Base-by-base conservation (phyloP, 92 coral and sea anemone genomes). In the Epizoanthus ramosus region DNA sequence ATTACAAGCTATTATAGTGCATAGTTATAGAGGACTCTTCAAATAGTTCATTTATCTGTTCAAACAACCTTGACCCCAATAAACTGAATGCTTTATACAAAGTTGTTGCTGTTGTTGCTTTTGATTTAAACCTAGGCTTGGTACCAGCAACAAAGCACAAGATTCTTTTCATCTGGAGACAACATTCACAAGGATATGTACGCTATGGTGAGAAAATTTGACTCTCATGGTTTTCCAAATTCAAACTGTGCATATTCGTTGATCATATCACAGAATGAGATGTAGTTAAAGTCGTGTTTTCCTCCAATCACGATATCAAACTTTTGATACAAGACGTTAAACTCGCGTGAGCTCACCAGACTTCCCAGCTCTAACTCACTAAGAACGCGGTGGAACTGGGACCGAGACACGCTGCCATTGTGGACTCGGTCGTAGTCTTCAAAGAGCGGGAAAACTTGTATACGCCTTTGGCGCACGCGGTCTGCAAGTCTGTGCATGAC, bases 361-460 rank as follows among this genome's bases (percentile, higher is more conserved):
- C 99, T 93, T 19, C 99, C 99, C 0, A 97, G 87, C 39, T 97
- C 99, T 2, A 97, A 96, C 87, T 97, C 99, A 79, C 98, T 93
- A 39, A 97, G 89, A 12, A 97, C 99, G 81, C 99, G 98, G 83
- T 92, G 95, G 83, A 97, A 97, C 92, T 97, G 99, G 79, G 88
- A 85, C 45, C 96, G 98, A 83, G 99, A 97, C 18, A 97, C 99
- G 15, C 97, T 89, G 60, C 99, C 99, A 68, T 97, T 97, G 89
- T 97, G 99, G 31, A 97, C 97, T 74, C 95, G 90, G 93, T 97
- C 99, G 82, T 97, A 97, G 85, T 97, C 99, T 72, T 97, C 99
- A 81, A 97, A 97, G 83, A 94, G 94, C 80, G 99, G 99, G 92
- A 97, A 97, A 85, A 97, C 94, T 74, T 97, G 99, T 73, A 97